A percentile compares a stretch with the other conserved stretches of the same genome.
Evolutionary conservation across 2,888 invertebrate genomes (phyloP).

Genomic region (Drosophila pseudotakahashii): DNA sequence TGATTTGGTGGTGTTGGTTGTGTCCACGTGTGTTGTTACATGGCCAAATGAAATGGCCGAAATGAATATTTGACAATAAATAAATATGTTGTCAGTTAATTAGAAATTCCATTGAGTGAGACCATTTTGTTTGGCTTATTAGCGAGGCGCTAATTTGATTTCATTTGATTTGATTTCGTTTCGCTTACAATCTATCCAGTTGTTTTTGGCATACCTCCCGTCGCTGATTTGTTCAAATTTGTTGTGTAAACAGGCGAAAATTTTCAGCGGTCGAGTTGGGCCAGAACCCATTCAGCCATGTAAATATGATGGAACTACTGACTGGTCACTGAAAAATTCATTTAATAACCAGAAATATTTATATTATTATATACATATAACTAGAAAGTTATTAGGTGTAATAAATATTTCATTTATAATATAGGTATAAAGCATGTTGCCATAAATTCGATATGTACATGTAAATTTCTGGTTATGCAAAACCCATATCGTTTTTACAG

Average conservation of each 20-base stretch:
- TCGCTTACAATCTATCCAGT: conserved; percentile 45
- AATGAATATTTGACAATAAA: conserved; percentile 68
- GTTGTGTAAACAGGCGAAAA: conserved; percentile 54
- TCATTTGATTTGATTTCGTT: conserved; percentile 40
- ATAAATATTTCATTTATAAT: background rate
- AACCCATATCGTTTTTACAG: too few relatives aligned
- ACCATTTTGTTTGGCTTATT: conserved; percentile 73
- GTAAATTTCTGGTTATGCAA: too few relatives aligned
- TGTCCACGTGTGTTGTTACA: conserved; percentile 38
- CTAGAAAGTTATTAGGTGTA: background rate
- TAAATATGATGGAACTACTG: conserved; percentile 26
- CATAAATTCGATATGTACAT: too few relatives aligned
- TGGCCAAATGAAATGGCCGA: conserved; percentile 50
- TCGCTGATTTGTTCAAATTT: conserved; percentile 68
- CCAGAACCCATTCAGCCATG: conserved; percentile 38
- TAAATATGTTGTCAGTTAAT: conserved; percentile 73
- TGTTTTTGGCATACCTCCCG: conserved; percentile 43
- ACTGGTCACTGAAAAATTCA: conserved; percentile 6
- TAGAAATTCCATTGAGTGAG: conserved; percentile 67
- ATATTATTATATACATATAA: background rate
- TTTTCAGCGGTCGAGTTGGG: conserved; percentile 14
- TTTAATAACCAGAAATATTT: background rate
- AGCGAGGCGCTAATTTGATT: conserved; percentile 55
- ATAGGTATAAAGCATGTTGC: too few relatives aligned
- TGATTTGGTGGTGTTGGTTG: conserved; percentile 4